phyloP scores from a whole-genome alignment of 64 coral and sea anemone genomes.

The Montipora foliosa region DNA sequence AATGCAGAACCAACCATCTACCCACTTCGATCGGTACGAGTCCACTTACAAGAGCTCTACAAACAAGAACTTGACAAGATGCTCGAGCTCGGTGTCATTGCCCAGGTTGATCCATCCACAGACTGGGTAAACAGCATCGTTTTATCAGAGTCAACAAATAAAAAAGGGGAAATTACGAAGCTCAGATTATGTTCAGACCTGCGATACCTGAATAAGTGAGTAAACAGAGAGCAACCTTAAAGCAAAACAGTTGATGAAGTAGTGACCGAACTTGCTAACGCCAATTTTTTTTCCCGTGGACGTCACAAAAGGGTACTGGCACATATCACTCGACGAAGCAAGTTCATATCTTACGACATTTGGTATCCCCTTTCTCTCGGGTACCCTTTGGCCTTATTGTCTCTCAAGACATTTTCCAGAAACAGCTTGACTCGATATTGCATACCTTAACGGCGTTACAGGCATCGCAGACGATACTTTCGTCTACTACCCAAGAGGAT shows the following conservation, averaged over 20 bases:
- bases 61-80: conserved; percentile 55
- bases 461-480: not conserved
- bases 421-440: conserved; percentile 61
- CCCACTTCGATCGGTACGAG: conserved; percentile 26
- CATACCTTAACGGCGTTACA: conserved; percentile 26
- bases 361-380: conserved; percentile 17
- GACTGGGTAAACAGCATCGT: not conserved
- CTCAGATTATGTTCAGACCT: conserved; percentile 47
- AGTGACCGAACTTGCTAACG: conserved; percentile 27
- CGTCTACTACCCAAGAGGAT: conserved; percentile 14
- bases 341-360: conserved; percentile 65
- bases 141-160: conserved; percentile 48
- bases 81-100: conserved; percentile 67
- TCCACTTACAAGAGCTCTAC: conserved; percentile 26
- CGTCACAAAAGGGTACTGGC: conserved; percentile 68
- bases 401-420: conserved; percentile 26
- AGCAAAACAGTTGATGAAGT: conserved; percentile 60
- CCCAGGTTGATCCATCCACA: conserved; percentile 22
- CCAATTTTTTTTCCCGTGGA: conserved; percentile 58
- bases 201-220: conserved; percentile 55
- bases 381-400: conserved; percentile 43
- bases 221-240: conserved; percentile 65
- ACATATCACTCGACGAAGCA: conserved; percentile 59
- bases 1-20: conserved; percentile 50
- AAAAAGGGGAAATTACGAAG: conserved; percentile 46